phyloP scores from a whole-genome alignment of 2,888 invertebrate species.

The Thymelicus acteon region DNA sequence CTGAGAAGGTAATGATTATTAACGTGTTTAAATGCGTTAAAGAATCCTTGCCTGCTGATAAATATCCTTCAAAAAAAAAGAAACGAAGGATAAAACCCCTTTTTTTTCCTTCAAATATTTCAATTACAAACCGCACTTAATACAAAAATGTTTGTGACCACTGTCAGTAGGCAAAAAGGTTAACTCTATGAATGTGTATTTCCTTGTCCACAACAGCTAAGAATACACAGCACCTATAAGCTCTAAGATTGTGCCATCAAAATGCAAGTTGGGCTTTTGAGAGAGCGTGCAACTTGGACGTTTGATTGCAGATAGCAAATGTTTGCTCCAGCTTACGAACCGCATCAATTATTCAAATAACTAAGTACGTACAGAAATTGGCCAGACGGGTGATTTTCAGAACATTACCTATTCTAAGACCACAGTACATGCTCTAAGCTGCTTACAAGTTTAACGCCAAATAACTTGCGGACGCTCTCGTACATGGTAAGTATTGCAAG shows the following conservation, averaged over 20 bases:
- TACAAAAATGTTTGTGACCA: too few relatives aligned
- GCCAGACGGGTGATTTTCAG: conserved; percentile 72
- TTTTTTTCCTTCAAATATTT: too few relatives aligned
- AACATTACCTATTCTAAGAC: conserved; percentile 59
- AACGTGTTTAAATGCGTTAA: too few relatives aligned
- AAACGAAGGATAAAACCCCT: too few relatives aligned
- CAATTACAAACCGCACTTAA: too few relatives aligned
- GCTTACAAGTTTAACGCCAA: conserved; percentile 74
- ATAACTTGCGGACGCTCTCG: conserved; percentile 60
- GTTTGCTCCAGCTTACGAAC: conserved; percentile 72
- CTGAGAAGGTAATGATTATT: too few relatives aligned
- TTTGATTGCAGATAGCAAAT: conserved; percentile 79
- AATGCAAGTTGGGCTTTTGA: conserved; percentile 41
- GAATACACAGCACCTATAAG: conserved; percentile 6
- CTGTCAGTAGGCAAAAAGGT: too few relatives aligned
- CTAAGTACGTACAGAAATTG: conserved; percentile 62
- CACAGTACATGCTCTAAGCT: conserved; percentile 67
- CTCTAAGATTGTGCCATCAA: conserved; percentile 35
- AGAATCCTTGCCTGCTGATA: too few relatives aligned
- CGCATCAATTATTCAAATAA: conserved; percentile 81
- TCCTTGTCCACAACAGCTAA: neutral
- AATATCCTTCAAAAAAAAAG: too few relatives aligned
- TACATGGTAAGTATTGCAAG: conserved; percentile 57
- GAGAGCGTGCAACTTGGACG: conserved; percentile 64
- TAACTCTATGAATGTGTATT: neutral